phyloP scores from a whole-genome alignment of 2,113 vertebrate genomes.

The Notechis scutatus region DNA sequence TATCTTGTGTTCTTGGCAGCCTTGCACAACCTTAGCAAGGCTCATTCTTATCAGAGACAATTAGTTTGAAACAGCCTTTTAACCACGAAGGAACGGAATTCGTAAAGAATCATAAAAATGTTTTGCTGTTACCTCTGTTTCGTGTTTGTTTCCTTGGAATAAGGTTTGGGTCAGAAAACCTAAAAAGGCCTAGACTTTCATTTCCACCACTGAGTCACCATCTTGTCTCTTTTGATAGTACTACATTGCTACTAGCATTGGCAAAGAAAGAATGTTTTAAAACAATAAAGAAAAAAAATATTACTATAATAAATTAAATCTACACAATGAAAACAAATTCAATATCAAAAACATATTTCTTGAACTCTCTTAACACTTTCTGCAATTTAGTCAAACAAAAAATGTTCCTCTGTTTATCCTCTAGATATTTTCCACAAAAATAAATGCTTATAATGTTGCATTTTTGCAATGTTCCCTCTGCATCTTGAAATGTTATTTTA shows the following conservation, averaged over 20 bases:
- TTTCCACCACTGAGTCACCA: neutral
- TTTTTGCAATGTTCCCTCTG: neutral
- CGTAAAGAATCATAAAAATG: no score
- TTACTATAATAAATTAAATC: neutral
- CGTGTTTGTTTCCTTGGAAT: no score
- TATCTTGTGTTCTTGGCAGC: no score
- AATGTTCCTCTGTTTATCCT: neutral
- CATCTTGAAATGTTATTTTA: neutral
- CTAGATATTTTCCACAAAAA: neutral
- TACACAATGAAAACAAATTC: neutral
- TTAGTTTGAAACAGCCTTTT: no score
- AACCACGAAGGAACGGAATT: no score
- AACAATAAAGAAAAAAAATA: neutral
- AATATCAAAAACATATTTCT: neutral
- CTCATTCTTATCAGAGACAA: no score
- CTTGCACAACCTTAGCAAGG: no score
- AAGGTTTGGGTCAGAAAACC: no score
- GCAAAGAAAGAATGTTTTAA: neutral
- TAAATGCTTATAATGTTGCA: neutral
- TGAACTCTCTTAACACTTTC: neutral
- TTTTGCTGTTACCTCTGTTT: no score
- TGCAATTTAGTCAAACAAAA: neutral
- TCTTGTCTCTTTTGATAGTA: neutral
- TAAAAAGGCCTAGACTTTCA: neutral
- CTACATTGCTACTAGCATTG: no score